Conservation (phyloP, 2,888 invertebrate species). For the Linhomoeus sp. region DNA sequence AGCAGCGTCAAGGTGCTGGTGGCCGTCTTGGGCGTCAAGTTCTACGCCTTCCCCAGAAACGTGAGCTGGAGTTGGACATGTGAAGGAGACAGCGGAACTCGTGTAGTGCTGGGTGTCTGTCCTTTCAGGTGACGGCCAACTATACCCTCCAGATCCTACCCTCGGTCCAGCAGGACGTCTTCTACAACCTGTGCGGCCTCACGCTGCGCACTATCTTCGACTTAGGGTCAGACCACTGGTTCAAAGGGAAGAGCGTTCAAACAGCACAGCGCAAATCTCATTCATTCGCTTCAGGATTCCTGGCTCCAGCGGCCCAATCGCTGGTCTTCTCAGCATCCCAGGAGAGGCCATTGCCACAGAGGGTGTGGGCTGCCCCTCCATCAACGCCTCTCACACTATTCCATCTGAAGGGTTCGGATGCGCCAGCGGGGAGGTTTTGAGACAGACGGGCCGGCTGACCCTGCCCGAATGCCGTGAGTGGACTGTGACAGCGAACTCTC, state of each 20-base stretch:
- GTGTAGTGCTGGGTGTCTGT: no score
- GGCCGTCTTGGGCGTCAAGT: slow-evolving; percentile 56
- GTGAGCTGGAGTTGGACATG: slow-evolving; percentile 11
- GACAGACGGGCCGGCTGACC: slow-evolving; percentile 52
- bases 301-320: slow-evolving; percentile 17
- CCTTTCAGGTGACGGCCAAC: slow-evolving; percentile 42
- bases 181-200: slow-evolving; percentile 83
- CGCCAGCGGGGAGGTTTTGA: slow-evolving; percentile 73
- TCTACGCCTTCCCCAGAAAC: slow-evolving; percentile 22
- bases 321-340: slow-evolving; percentile 13
- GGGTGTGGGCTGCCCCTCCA: slow-evolving; percentile 55
- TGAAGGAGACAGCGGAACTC: no score
- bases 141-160: slow-evolving; percentile 69
- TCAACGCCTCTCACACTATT: slow-evolving; percentile 61
- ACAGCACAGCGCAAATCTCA: slow-evolving; percentile 43
- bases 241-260: slow-evolving; percentile 70
- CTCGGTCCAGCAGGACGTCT: slow-evolving; percentile 63
- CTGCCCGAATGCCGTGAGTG: slow-evolving; percentile 68
- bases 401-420: slow-evolving; percentile 77
- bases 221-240: no score
- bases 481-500: no score
- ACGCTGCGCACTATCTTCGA: slow-evolving; percentile 81
- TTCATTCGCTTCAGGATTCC: background rate
- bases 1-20: slow-evolving; percentile 86
- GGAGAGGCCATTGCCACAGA: slow-evolving; percentile 17